Conservation (phyloP, 1,140 invertebrate genomes). For the Zaprionus ornatus region DNA sequence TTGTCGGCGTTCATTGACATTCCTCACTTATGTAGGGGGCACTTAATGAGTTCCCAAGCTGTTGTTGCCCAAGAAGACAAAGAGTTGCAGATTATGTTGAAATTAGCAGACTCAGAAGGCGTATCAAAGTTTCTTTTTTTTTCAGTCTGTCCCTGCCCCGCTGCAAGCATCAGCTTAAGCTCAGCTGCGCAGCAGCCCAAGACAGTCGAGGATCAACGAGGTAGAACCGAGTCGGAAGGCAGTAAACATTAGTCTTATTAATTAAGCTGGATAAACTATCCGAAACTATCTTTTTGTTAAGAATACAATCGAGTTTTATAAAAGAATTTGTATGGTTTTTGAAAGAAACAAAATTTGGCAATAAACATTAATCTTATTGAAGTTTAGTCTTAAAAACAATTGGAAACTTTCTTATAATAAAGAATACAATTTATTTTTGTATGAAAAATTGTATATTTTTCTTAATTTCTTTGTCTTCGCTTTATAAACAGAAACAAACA, state of each 20-base stretch:
- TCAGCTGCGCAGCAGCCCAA: constrained; percentile 18
- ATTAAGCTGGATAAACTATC: not conserved
- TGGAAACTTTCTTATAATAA: not conserved
- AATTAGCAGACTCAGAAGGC: constrained; percentile 73
- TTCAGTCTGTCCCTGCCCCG: not conserved
- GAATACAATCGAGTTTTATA: not conserved
- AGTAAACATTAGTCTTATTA: not conserved
- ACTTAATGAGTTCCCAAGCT: constrained; percentile 53
- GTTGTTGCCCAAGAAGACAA: constrained; percentile 48
- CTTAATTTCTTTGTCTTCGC: not conserved
- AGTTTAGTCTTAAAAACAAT: not conserved
- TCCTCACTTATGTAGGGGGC: constrained; percentile 22
- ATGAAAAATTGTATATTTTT: not conserved
- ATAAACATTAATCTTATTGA: not conserved
- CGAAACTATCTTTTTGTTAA: not conserved
- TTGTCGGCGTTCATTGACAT: constrained; percentile 62
- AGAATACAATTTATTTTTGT: not conserved
- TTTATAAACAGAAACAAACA: too few relatives aligned
- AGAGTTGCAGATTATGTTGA: constrained; percentile 51
- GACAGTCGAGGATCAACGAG: constrained; percentile 23
- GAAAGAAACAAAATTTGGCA: too few relatives aligned
- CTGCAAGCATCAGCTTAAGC: constrained; percentile 24
- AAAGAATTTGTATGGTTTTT: too few relatives aligned
- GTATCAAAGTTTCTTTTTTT: constrained; percentile 48
- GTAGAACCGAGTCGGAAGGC: constrained; percentile 25